Evolutionary conservation across 1,140 invertebrate species (phyloP), one percentile per base, ranked within the genome.

Genomic region (Brachionus koreanus): DNA sequence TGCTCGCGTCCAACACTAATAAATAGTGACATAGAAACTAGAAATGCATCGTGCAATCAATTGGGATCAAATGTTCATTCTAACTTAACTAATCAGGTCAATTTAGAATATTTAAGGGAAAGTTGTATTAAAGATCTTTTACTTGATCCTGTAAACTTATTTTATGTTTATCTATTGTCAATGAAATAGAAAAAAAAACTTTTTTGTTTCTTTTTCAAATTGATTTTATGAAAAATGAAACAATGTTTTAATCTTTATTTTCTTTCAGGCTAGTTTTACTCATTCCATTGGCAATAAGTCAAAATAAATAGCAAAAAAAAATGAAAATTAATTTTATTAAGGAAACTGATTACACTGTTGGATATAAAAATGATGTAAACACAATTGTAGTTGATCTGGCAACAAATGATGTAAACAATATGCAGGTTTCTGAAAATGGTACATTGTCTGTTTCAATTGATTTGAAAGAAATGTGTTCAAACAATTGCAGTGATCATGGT

Each of bases 321-420:
- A 1, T 65, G 7, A n/a, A 35, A 67, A 4, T n/a, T 67, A 12
- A 33, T 67, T 67, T 67, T 67, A 37, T 57, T 6, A 69, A 69
- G 65, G 13, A 69, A 37, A 69, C 29, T n/a, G 65, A 69, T 39
- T 69, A 69, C 9, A 69, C 33, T 16, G 37, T 19, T 16, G 65
- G 65, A 69, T 69, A 69, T 39, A 69, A 69, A 69, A 69, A 69
- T 39, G 65, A 69, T 39, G 65, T 69, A 5, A 39, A 19, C 9
- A 69, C 29, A 7, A 39, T 69, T 37, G 65, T 69, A 16, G 35
- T 69, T 39, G 33, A 37, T 2, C 16, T 69, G 19, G 65, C 65
- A 23, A 37, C 33, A 69, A 39, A 19, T 39, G 65, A 69, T 43
- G 16, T 2, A 0, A 37, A 5, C 7, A 69, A 69, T 19, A 69